A percentile compares a stretch with the other conserved stretches of the same genome.
Evolutionary conservation across 2,888 invertebrate species (phyloP).

Genomic region (Helobdella robusta): DNA sequence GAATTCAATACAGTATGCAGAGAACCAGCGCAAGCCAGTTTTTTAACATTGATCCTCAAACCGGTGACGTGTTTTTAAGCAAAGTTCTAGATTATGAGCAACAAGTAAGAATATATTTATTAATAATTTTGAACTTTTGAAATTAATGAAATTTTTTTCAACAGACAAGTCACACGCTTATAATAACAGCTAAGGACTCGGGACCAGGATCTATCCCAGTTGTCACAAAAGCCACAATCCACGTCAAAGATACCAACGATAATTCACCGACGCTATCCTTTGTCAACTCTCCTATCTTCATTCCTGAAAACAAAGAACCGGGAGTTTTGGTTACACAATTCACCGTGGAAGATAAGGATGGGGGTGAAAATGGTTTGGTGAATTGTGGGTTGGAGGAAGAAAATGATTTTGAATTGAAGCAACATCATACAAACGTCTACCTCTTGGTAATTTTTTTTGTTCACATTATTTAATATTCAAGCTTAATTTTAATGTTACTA

Average conservation of each 20-base stretch:
- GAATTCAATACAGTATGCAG: conserved; percentile 29
- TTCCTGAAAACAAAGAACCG: conserved; percentile 39
- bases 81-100: conserved; percentile 29
- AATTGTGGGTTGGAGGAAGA: conserved; percentile 41
- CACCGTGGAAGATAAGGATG: conserved; percentile 42
- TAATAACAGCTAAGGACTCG: conserved; percentile 29
- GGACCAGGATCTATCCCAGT: conserved; percentile 27
- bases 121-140: background rate
- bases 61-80: conserved; percentile 28
- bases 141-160: background rate
- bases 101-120: conserved; percentile 6
- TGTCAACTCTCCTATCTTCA: conserved; percentile 27
- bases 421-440: conserved; percentile 21
- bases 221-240: conserved; percentile 29
- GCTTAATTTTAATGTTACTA: too few relatives aligned
- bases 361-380: conserved; percentile 42
- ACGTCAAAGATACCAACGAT: conserved; percentile 32
- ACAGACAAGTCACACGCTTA: conserved; percentile 22
- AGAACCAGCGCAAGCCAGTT: conserved; percentile 19
- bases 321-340: conserved; percentile 43
- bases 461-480: too few relatives aligned
- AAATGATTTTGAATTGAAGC: conserved; percentile 25
- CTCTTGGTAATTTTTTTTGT: too few relatives aligned
- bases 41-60: conserved; percentile 25
- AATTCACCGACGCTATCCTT: conserved; percentile 28